Percentiles rank a stretch among this genome's conserved stretches.
Conservation (phyloP, 1,140 invertebrate genomes). For the Philotrypesis tridentata region DNA sequence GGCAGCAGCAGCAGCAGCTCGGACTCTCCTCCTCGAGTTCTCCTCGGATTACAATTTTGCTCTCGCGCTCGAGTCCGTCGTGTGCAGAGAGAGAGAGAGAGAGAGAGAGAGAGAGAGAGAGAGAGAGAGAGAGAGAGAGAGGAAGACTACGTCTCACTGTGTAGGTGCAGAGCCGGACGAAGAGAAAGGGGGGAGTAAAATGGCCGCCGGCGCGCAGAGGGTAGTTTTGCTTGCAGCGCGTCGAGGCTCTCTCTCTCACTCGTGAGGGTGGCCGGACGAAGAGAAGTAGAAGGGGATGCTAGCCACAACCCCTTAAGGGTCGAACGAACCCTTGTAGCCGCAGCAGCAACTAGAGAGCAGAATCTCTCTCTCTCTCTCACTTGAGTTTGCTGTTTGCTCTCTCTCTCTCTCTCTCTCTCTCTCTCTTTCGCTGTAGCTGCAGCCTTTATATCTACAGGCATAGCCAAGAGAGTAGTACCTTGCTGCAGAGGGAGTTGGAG, state of each 20-base stretch:
- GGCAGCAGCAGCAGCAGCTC: conserved; percentile 44
- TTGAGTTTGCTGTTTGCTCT: conserved; percentile 24
- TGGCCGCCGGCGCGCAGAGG: conserved; percentile 68
- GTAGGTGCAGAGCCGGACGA: conserved; percentile 50
- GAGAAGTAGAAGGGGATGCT: conserved; percentile 57
- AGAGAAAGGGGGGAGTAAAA: conserved; percentile 68
- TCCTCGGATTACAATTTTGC: conserved; percentile 70
- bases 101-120: too few species aligned
- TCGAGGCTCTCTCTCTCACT: conserved; percentile 69
- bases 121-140: too few species aligned
- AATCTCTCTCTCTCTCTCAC: conserved; percentile 28
- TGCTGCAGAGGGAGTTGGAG: conserved; percentile 30
- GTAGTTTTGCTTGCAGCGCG: conserved; percentile 57
- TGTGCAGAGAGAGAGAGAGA: too few species aligned
- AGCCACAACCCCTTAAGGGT: conserved; percentile 75
- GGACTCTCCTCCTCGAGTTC: conserved; percentile 61
- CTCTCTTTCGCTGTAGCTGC: conserved; percentile 34
- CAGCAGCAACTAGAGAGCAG: conserved; percentile 5
- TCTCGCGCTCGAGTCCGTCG: conserved; percentile 58
- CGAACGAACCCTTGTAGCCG: conserved; percentile 71
- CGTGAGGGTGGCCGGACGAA: conserved; percentile 28
- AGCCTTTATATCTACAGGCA: conserved; percentile 67
- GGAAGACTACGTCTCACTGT: conserved; percentile 28
- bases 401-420: conserved; percentile 16
- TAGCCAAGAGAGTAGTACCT: conserved; percentile 42